These are phyloP conservation scores for Halocaridina rubra DNA, from an alignment of 2,888 invertebrate genomes.

Conservation along the genomic window DNA sequence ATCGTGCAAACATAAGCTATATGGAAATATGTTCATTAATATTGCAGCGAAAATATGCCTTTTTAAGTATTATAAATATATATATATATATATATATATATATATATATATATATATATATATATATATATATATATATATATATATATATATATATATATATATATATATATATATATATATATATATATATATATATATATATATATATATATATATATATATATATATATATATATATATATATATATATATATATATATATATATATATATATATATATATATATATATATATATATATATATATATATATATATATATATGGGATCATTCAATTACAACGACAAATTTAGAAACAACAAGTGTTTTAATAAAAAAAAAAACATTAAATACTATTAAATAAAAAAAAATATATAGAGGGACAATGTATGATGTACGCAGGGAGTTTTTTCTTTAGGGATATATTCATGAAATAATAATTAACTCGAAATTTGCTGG, in stretches of 20 bases:
- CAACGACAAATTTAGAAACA: too few species aligned
- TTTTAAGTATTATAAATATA: neutral
- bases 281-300: neutral
- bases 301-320: neutral
- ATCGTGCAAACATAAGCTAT: too few species aligned
- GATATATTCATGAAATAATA: too few species aligned
- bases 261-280: neutral
- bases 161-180: neutral
- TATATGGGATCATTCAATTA: neutral
- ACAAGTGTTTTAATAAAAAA: too few species aligned
- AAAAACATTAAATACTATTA: too few species aligned
- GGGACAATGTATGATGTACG: too few species aligned
- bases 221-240: neutral
- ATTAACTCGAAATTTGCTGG: too few species aligned
- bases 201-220: neutral
- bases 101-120: neutral
- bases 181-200: neutral
- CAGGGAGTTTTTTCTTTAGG: too few species aligned
- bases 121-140: neutral
- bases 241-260: neutral
- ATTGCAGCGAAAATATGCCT: neutral
- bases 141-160: neutral
- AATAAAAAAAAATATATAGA: too few species aligned
- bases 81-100: neutral
- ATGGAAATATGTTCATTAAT: slow-evolving; percentile 4